A percentile compares a stretch with the other conserved stretches of the same genome.
Conservation (phyloP, 64 coral and sea anemone species). For the Catalaphyllia jardinei region DNA sequence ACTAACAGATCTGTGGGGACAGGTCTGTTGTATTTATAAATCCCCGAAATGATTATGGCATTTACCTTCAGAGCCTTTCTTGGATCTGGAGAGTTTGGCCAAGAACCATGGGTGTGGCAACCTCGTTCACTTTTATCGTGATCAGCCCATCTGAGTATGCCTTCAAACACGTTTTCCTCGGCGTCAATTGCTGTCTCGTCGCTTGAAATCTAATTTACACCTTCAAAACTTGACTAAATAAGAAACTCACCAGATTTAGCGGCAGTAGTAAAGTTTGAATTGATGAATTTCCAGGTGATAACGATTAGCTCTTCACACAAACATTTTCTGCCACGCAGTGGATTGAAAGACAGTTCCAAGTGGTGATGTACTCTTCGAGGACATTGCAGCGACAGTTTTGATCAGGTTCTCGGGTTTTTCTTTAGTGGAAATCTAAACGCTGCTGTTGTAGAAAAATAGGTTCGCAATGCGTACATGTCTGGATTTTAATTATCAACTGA, state of each 20-base stretch:
- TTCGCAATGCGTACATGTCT: too few species aligned
- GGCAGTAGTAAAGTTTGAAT: constrained; percentile 7
- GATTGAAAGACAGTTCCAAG: constrained; percentile 4
- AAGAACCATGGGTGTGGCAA: too few species aligned
- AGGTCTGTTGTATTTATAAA: too few species aligned
- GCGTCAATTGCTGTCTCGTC: constrained; percentile 33
- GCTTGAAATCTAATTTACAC: constrained; percentile 34
- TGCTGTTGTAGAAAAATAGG: neutral
- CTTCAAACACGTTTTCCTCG: constrained; percentile 26
- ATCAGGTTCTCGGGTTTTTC: constrained; percentile 28
- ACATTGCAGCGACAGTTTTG: constrained; percentile 8
- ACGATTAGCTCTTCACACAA: neutral
- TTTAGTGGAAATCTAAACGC: neutral
- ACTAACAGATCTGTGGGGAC: too few species aligned
- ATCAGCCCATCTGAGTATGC: constrained; percentile 10
- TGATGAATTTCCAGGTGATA: constrained; percentile 12
- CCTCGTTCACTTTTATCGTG: constrained; percentile 10
- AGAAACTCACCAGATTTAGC: neutral
- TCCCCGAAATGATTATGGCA: too few species aligned
- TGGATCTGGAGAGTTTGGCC: too few species aligned
- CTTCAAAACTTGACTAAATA: neutral
- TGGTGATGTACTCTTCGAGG: constrained; percentile 10
- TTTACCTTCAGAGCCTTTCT: too few species aligned
- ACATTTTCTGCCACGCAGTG: constrained; percentile 16
- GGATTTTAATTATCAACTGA: too few species aligned